These are phyloP conservation scores for Ichneumoninae sp. DNA, from an alignment of 2,888 invertebrate genomes.

Conservation along the genomic window DNA sequence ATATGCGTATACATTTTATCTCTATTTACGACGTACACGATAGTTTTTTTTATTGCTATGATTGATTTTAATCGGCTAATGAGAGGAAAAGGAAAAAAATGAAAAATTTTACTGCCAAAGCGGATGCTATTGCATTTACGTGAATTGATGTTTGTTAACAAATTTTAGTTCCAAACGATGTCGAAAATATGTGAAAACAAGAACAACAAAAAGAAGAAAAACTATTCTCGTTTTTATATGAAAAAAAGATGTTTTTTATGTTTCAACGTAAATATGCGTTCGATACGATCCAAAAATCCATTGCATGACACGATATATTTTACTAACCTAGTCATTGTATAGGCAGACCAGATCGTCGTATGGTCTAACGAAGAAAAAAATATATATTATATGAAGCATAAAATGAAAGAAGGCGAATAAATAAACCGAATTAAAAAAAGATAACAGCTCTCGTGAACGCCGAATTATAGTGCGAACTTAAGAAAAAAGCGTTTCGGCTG, in stretches of 20 bases:
- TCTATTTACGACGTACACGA: conserved; percentile 48
- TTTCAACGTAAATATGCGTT: conserved; percentile 69
- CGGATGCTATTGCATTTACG: conserved; percentile 79
- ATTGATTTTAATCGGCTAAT: conserved; percentile 50
- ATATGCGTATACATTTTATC: conserved; percentile 40
- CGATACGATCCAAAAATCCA: conserved; percentile 65
- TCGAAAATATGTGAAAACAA: conserved; percentile 61
- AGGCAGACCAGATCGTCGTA: conserved; percentile 70
- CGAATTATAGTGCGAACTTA: background rate
- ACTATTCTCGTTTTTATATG: conserved; percentile 70
- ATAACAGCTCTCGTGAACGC: conserved; percentile 22
- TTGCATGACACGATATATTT: conserved; percentile 77
- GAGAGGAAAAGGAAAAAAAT: conserved; percentile 35
- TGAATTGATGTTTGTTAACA: conserved; percentile 73
- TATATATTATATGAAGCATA: conserved; percentile 44
- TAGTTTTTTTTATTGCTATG: conserved; percentile 59
- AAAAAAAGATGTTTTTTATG: conserved; percentile 71
- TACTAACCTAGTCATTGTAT: conserved; percentile 80
- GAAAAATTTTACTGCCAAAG: conserved; percentile 82
- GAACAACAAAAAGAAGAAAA: conserved; percentile 41
- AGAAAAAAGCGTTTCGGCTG: conserved; percentile 27
- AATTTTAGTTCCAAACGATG: conserved; percentile 62
- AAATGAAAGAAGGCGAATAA: conserved; percentile 54
- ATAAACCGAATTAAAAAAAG: conserved; percentile 55
- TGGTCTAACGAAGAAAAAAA: conserved; percentile 54